Conservation (phyloP, 1,140 invertebrate genomes). For the Matsumurasca onukii region DNA sequence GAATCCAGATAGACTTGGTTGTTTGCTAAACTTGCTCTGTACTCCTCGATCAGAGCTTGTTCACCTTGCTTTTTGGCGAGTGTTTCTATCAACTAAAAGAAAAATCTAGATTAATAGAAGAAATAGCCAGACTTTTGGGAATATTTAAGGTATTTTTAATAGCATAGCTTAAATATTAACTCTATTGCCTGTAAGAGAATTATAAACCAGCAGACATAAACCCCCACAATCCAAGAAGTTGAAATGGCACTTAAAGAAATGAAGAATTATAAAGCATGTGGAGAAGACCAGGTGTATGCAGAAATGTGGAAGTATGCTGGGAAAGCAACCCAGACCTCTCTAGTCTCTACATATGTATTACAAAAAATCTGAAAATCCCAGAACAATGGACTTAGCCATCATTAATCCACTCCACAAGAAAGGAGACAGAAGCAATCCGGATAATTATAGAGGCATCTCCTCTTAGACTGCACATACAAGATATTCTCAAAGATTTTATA, state of each 20-base stretch:
- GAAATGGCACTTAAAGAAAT: too few species aligned
- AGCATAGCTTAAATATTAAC: too few species aligned
- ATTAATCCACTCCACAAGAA: slow-evolving; percentile 1
- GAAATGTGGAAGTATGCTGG: slow-evolving; percentile 5
- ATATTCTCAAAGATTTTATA: background rate
- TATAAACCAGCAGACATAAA: background rate
- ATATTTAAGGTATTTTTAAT: too few species aligned
- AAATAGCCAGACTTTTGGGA: slow-evolving; percentile 14
- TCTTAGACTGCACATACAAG: too few species aligned
- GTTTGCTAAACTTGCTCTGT: slow-evolving; percentile 69
- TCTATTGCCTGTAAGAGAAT: too few species aligned
- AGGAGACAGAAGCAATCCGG: background rate
- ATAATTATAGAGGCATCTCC: background rate
- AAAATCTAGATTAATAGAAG: slow-evolving; percentile 20
- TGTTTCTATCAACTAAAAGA: slow-evolving; percentile 60
- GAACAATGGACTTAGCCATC: slow-evolving; percentile 5
- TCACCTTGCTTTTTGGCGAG: slow-evolving; percentile 73
- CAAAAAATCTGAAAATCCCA: background rate
- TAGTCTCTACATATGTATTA: background rate
- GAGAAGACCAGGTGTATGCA: background rate
- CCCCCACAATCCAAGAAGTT: too few species aligned
- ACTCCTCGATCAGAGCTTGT: slow-evolving; percentile 76
- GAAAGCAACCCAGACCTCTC: background rate
- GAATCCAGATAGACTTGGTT: slow-evolving; percentile 79
- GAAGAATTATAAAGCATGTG: too few species aligned